A percentile compares a stretch with the other conserved stretches of the same genome.
These are phyloP conservation scores for Ischnus inquisitorius DNA, from an alignment of 2,888 invertebrate species.

Conservation along the genomic window DNA sequence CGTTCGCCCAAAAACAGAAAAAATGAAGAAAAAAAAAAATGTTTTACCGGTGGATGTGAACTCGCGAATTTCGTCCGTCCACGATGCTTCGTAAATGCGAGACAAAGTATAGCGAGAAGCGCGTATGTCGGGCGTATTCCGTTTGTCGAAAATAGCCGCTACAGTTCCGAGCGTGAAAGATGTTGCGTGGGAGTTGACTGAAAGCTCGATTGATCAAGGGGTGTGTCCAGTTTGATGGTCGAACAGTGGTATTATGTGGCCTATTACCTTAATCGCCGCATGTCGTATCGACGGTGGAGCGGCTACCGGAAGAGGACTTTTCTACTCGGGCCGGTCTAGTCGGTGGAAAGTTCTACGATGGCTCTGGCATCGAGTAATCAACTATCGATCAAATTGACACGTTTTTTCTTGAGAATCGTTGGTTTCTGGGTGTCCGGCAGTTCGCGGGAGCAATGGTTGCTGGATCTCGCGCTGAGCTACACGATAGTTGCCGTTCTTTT, in stretches of 20 bases:
- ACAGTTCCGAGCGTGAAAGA: background rate
- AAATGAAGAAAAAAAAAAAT: too few relatives aligned
- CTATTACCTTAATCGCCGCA: constrained; percentile 51
- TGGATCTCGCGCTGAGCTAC: constrained; percentile 62
- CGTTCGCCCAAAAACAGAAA: too few relatives aligned
- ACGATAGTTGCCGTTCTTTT: constrained; percentile 56
- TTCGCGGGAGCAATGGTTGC: constrained; percentile 43
- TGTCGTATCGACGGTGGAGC: constrained; percentile 1
- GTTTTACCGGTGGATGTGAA: too few relatives aligned
- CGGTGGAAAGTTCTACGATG: constrained; percentile 24
- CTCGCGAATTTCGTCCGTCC: background rate
- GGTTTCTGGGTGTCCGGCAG: constrained; percentile 69
- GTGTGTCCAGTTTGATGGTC: constrained; percentile 60
- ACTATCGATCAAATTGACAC: constrained; percentile 65
- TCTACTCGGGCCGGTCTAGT: background rate
- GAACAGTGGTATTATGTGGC: constrained; percentile 43
- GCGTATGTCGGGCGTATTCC: background rate
- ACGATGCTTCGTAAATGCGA: background rate
- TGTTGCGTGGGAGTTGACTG: constrained; percentile 10
- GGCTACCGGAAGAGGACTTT: background rate
- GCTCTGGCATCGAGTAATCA: constrained; percentile 42
- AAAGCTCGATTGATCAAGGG: constrained; percentile 50
- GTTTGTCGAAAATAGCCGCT: background rate
- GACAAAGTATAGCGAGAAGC: background rate
- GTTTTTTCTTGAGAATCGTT: constrained; percentile 66